phyloP scores from a whole-genome alignment of 1,140 invertebrate genomes.

The Holotrichia oblita region DNA sequence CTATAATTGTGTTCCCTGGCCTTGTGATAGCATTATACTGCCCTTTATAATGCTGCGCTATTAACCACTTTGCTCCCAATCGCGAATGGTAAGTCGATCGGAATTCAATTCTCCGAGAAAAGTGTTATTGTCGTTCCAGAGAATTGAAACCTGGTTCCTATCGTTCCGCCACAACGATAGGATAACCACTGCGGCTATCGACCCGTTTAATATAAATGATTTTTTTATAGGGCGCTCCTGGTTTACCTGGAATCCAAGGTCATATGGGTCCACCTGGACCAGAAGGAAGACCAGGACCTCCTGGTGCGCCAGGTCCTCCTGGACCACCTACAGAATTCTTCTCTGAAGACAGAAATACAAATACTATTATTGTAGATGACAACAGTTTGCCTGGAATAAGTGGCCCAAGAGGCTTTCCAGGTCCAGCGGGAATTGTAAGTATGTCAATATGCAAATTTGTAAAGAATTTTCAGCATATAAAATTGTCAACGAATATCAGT shows the following conservation, averaged over 20 bases:
- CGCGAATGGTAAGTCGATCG: too few relatives aligned
- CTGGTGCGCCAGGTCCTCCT: constrained; percentile 56
- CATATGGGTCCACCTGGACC: constrained; percentile 56
- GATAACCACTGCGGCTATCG: too few relatives aligned
- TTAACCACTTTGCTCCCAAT: too few relatives aligned
- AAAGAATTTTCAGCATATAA: not conserved
- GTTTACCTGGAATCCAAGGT: constrained; percentile 66
- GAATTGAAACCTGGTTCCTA: too few relatives aligned
- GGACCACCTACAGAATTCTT: constrained; percentile 31
- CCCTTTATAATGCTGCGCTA: too few relatives aligned
- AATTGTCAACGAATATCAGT: too few relatives aligned
- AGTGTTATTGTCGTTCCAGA: too few relatives aligned
- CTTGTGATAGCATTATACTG: too few relatives aligned
- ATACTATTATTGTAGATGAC: constrained; percentile 39
- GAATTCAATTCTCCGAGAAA: too few relatives aligned
- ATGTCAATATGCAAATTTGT: not conserved
- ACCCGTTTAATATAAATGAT: constrained; percentile 21
- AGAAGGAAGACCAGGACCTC: constrained; percentile 64
- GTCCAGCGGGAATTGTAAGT: constrained; percentile 57
- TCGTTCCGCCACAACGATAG: too few relatives aligned
- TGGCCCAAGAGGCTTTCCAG: constrained; percentile 59
- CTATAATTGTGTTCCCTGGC: too few relatives aligned
- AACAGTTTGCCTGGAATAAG: constrained; percentile 53
- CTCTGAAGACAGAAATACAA: not conserved
- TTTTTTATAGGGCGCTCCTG: constrained; percentile 24